Percentiles rank a stretch among this genome's conserved stretches.
These are phyloP conservation scores for Saxidomus purpurata DNA, from an alignment of 1,140 invertebrate genomes.

Conservation along the genomic window DNA sequence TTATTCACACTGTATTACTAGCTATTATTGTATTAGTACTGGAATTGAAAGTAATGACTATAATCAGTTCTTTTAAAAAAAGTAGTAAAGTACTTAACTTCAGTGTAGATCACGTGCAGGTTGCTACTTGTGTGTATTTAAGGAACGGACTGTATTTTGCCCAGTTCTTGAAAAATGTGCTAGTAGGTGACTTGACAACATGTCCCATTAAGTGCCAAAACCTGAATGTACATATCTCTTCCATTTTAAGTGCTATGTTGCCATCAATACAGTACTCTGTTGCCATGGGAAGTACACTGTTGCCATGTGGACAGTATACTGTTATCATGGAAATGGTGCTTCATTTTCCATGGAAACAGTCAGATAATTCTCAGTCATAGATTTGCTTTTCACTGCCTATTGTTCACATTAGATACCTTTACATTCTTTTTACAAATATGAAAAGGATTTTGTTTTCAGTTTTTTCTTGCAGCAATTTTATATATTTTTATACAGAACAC, in stretches of 20 bases:
- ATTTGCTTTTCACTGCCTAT: slow-evolving; percentile 27
- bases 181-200: not conserved
- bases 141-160: not conserved
- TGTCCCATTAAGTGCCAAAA: not conserved
- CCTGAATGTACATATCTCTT: not conserved
- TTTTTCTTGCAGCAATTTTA: slow-evolving; percentile 57
- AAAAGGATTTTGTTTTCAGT: not conserved
- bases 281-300: not conserved
- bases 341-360: not conserved
- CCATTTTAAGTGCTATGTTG: not conserved
- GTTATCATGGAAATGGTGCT: not conserved
- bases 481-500: slow-evolving; percentile 18
- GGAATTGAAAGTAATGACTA: too few species aligned
- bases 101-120: not conserved
- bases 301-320: not conserved
- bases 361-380: not conserved
- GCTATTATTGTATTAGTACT: not conserved
- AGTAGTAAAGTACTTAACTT: not conserved
- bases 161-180: not conserved
- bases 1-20: not conserved
- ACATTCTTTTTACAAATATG: not conserved
- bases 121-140: too few species aligned
- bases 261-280: too few species aligned
- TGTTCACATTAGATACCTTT: slow-evolving; percentile 9
- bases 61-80: too few species aligned